Base-by-base conservation (phyloP, 2,113 vertebrate species). In the Paralichthys olivaceus region DNA sequence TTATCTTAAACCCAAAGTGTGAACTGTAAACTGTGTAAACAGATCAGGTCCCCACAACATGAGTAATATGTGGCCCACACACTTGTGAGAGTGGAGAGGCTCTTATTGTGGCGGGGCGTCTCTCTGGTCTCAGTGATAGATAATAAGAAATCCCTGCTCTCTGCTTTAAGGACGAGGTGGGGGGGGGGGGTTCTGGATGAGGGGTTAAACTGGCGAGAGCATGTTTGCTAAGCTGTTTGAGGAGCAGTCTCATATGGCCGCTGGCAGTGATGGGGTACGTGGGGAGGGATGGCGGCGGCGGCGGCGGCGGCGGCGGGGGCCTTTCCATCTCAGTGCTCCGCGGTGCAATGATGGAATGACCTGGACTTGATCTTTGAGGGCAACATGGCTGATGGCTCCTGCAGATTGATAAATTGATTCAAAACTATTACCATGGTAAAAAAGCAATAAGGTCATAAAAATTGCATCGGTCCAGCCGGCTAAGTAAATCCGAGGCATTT, bases 391-490 rank as follows among this genome's bases (percentile, higher is more conserved):
- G 97, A 98, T 97, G 96, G 96, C 94, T 96, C 93, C 80, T 93
- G 95, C 95, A 96, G 96, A 98, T 98, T 98, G 97, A 98, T 98
- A 98, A 98, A 99, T 99, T 98, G 97, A 99, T 98, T 99, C 97
- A 95, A 99, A 99, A 99, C 97, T 98, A 99, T 99, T 98, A 98
- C 97, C 96, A 96, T 97, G 96, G 97, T 96, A 96, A 96, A 96
- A 99, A 98, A 98, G 97, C 97, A 98, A 97, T 98, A 99, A 98
- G 97, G 98, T 99, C 97, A 98, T 98, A 98, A 99, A 99, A 99
- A 99, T 99, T 98, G 98, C 97, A 99, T 98, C 94, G 94, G 96
- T 93, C 93, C 91, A 72, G 72, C 85, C 96, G 91, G 91, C 96
- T 97, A 96, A 97, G 96, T 98, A 99, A 99, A 99, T 98, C 97